Conservation (phyloP, 2,113 vertebrate species). For the Amblyopsis rosae region DNA sequence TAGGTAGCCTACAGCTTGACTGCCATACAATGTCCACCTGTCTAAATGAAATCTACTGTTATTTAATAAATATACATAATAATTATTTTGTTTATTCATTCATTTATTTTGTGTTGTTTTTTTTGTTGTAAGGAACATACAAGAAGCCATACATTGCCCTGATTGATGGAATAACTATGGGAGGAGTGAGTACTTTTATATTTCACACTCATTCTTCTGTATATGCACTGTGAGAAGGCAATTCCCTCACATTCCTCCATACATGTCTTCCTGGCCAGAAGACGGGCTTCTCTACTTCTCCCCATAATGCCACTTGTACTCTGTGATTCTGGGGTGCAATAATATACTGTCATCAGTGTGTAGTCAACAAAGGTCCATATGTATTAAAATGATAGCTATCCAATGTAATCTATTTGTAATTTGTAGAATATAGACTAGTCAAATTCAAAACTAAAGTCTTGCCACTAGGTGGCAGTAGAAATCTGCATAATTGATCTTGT, state of each 20-base stretch:
- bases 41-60: background rate
- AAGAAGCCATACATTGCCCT: slow-evolving; percentile 90
- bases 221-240: background rate
- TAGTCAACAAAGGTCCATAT: no score
- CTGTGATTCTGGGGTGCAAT: no score
- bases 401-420: no score
- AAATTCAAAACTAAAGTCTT: background rate
- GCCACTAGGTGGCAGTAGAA: slow-evolving; percentile 61
- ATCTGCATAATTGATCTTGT: background rate
- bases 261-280: no score
- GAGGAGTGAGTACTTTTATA: slow-evolving; percentile 86
- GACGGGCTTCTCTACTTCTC: no score
- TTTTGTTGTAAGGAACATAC: slow-evolving; percentile 76
- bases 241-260: no score
- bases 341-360: no score
- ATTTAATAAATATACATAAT: background rate
- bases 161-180: slow-evolving; percentile 96
- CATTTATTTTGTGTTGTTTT: background rate
- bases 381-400: no score
- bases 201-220: background rate
- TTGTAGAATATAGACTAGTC: no score
- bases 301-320: no score
- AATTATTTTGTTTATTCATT: background rate
- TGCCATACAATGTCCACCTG: background rate
- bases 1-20: slow-evolving; percentile 76